A percentile compares a stretch with the other conserved stretches of the same genome.
Evolutionary conservation across 2,797 vertebrate genomes (phyloP).

Genomic region (Sebastes ruberrimus): DNA sequence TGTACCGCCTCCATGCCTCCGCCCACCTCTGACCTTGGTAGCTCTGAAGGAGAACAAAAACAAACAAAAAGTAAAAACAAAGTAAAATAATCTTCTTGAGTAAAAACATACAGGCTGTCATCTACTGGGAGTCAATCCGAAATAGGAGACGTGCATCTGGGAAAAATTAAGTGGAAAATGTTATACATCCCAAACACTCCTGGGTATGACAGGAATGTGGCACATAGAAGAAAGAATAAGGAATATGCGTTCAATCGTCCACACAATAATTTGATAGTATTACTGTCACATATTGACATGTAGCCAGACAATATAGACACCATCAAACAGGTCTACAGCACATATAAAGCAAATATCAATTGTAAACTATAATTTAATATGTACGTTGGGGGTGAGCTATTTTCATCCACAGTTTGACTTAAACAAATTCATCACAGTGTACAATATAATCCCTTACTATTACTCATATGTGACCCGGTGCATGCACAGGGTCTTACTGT

Average conservation of each 20-base stretch:
- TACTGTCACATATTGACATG: not conserved
- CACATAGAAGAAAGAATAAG: not conserved
- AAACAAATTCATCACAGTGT: too few relatives aligned
- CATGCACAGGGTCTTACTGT: not conserved
- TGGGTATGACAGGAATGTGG: not conserved
- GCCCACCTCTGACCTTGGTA: constrained; percentile 81
- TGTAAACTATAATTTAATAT: too few relatives aligned
- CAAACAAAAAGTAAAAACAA: not conserved
- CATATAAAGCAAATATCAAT: too few relatives aligned
- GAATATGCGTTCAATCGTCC: not conserved
- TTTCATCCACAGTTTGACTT: too few relatives aligned
- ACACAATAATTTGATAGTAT: not conserved
- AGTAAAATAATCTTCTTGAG: not conserved
- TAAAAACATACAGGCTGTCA: not conserved
- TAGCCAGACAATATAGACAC: not conserved
- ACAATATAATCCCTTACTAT: too few relatives aligned
- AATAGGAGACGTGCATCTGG: not conserved
- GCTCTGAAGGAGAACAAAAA: constrained; percentile 73
- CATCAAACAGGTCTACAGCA: too few relatives aligned
- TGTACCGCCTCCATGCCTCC: constrained; percentile 78
- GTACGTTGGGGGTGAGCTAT: too few relatives aligned
- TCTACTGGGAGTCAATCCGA: not conserved
- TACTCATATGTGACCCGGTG: not conserved
- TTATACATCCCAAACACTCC: not conserved
- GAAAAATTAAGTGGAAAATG: not conserved